phyloP scores from a whole-genome alignment of 2,797 vertebrate genomes.

The Pseudochirops corinnae region DNA sequence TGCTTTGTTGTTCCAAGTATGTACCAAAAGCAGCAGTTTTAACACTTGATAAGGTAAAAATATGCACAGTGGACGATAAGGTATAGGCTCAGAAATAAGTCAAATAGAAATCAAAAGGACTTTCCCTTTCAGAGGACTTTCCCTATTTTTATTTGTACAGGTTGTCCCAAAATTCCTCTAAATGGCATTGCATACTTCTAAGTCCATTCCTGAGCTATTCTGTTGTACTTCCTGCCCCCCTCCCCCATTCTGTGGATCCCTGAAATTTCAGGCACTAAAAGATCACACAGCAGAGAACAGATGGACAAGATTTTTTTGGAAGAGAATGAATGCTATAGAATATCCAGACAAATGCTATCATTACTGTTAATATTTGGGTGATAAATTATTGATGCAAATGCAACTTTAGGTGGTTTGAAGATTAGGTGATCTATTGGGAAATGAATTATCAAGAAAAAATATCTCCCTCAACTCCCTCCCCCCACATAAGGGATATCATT shows the following conservation, averaged over 20 bases:
- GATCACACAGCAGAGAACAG: constrained; percentile 99
- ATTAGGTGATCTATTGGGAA: neutral
- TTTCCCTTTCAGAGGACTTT: constrained; percentile 95
- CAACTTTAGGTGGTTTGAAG: neutral
- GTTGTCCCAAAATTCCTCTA: constrained; percentile 93
- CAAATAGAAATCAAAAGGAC: constrained; percentile 98
- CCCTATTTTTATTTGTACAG: constrained; percentile 96
- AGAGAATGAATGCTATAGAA: neutral
- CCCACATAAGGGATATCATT: neutral
- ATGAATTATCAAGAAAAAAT: neutral
- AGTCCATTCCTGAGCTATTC: constrained; percentile 99
- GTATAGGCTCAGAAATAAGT: constrained; percentile 98
- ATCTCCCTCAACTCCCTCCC: neutral
- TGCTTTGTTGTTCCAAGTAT: constrained; percentile 93
- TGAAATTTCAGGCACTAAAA: constrained; percentile 99
- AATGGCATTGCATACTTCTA: constrained; percentile 99
- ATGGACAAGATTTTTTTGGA: constrained; percentile 86
- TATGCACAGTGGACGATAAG: constrained; percentile 96
- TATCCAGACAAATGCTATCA: neutral
- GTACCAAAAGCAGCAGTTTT: constrained; percentile 94
- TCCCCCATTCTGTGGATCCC: constrained; percentile 99
- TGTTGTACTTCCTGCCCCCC: constrained; percentile 99
- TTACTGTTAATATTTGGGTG: neutral
- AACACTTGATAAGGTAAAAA: constrained; percentile 85
- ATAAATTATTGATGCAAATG: neutral